A percentile compares a stretch with the other conserved stretches of the same genome.
Evolutionary conservation across 2,888 invertebrate species (phyloP).

Genomic region (Apodemia zela): DNA sequence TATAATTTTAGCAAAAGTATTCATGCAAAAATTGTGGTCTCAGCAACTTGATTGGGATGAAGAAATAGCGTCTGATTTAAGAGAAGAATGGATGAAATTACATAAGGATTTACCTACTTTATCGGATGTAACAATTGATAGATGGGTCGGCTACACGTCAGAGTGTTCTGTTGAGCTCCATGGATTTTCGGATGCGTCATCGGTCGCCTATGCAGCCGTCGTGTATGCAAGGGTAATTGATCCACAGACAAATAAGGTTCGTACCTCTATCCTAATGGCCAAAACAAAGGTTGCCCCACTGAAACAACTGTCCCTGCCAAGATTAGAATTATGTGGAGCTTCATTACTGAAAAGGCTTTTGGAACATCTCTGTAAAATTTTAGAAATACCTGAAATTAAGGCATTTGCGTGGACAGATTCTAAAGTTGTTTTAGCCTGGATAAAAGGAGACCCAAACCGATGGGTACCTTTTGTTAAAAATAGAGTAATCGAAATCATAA

Average conservation of each 20-base stretch:
- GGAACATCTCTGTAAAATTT: conserved; percentile 14
- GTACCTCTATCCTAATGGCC: conserved; percentile 20
- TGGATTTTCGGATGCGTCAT: conserved; percentile 31
- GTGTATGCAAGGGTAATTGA: conserved; percentile 25
- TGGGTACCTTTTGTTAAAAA: no score
- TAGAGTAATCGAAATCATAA: no score
- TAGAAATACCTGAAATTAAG: neutral
- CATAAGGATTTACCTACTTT: neutral
- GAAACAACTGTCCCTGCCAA: conserved; percentile 1
- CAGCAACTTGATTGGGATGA: conserved; percentile 31
- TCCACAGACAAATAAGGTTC: neutral
- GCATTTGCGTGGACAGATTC: no score
- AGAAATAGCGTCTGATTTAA: conserved; percentile 10
- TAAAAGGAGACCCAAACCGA: no score
- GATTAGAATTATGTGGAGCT: conserved; percentile 21
- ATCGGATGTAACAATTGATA: neutral
- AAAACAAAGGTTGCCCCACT: neutral
- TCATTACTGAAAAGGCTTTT: neutral
- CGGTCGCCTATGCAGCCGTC: conserved; percentile 30
- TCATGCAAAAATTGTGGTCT: conserved; percentile 24
- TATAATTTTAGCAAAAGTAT: neutral
- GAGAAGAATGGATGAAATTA: neutral
- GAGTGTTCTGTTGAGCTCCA: conserved; percentile 27
- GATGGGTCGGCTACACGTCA: conserved; percentile 9
- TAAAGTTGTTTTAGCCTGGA: no score